Conservation (phyloP, 2,888 invertebrate species). For the Nomada lathburiana region DNA sequence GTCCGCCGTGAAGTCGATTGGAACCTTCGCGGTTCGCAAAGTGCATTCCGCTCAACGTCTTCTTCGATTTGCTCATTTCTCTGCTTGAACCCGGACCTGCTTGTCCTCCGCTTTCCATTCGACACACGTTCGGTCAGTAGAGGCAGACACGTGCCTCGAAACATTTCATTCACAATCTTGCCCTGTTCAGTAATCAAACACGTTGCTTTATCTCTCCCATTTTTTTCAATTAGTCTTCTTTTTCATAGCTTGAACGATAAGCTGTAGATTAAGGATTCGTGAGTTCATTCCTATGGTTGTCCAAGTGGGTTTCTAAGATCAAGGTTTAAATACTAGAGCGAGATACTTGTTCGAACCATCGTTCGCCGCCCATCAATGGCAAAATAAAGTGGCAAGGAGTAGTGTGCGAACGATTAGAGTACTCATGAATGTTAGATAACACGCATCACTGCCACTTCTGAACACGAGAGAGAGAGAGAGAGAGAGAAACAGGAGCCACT, state of each 20-base stretch:
- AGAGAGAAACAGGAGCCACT: background rate
- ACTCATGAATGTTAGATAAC: constrained; percentile 12
- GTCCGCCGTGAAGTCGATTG: background rate
- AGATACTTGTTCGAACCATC: background rate
- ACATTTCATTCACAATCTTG: background rate
- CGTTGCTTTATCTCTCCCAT: background rate
- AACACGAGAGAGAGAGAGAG: background rate
- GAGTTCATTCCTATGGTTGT: background rate
- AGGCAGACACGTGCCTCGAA: background rate
- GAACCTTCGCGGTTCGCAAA: background rate
- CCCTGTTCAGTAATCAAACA: background rate
- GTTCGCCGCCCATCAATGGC: no score
- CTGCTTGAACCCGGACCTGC: background rate
- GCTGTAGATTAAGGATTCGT: background rate
- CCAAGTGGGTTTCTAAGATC: background rate
- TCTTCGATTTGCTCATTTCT: background rate
- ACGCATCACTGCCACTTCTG: background rate
- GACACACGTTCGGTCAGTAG: background rate
- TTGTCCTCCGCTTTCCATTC: background rate
- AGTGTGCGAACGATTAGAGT: background rate
- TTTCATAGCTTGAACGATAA: constrained; percentile 6
- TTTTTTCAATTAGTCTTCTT: background rate
- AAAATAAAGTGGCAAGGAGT: background rate
- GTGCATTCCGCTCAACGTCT: background rate
- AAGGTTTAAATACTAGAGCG: background rate